Conservation (phyloP, 2,888 invertebrate species). For the Iphiclides podalirius region DNA sequence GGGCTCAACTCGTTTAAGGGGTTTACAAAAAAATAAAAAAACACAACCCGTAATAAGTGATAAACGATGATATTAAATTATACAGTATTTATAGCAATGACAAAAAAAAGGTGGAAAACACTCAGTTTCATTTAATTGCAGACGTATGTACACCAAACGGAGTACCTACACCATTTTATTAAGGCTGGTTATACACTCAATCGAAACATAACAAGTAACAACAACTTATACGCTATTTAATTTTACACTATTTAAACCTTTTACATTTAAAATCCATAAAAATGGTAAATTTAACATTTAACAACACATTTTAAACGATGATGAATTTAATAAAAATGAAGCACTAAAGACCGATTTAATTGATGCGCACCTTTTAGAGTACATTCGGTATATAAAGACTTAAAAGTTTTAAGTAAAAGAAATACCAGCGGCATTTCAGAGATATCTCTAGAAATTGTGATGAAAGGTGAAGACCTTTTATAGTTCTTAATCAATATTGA, state of each 20-base stretch:
- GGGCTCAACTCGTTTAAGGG: no score
- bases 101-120: not conserved
- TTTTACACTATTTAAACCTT: no score
- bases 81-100: not conserved
- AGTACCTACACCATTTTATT: not conserved
- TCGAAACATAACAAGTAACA: no score
- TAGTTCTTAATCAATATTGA: conserved; percentile 2
- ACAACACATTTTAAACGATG: no score
- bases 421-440: conserved; percentile 7
- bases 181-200: not conserved
- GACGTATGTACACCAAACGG: not conserved
- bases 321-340: no score
- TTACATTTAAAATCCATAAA: no score
- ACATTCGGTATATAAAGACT: no score
- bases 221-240: no score
- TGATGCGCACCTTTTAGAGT: no score
- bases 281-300: no score
- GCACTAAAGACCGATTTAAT: no score
- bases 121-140: not conserved
- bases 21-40: not conserved
- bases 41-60: not conserved
- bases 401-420: conserved; percentile 1
- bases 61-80: not conserved
- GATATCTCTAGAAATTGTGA: conserved; percentile 16
- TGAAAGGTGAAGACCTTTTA: conserved; percentile 21